Evolutionary conservation across 2,888 invertebrate species (phyloP).

Genomic region (Ashinkailepas kermadecensis): DNA sequence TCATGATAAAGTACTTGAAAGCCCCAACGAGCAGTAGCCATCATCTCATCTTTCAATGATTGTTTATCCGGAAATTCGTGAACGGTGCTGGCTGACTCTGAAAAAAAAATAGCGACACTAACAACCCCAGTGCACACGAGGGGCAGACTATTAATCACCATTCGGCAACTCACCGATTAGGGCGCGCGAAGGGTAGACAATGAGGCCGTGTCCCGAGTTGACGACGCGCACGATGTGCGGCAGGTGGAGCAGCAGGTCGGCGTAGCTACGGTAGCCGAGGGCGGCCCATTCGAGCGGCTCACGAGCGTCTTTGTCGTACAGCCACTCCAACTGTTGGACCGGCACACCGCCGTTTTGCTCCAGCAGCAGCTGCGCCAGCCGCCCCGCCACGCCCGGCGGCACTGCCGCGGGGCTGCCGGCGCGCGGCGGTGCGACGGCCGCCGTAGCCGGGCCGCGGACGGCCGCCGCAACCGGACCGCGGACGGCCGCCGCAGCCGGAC

Average conservation of each 20-base stretch:
- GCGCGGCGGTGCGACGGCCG: too few relatives aligned
- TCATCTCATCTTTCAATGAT: too few relatives aligned
- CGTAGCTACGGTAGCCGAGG: conserved; percentile 3
- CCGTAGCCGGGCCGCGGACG: not conserved
- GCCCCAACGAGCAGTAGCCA: too few relatives aligned
- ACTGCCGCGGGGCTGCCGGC: not conserved
- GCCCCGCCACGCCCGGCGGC: not conserved
- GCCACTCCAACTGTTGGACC: not conserved
- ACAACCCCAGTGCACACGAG: too few relatives aligned
- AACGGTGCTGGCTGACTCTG: too few relatives aligned
- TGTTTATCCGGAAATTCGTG: too few relatives aligned
- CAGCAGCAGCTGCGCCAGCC: conserved; percentile 5
- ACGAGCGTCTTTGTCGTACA: not conserved
- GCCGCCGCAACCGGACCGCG: not conserved
- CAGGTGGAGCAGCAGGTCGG: not conserved
- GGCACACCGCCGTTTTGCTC: not conserved
- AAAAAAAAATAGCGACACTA: too few relatives aligned
- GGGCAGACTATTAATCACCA: too few relatives aligned
- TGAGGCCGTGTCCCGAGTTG: not conserved
- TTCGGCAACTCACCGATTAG: not conserved
- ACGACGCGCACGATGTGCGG: not conserved
- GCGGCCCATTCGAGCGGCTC: not conserved
- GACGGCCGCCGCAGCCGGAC: not conserved
- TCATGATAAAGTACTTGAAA: too few relatives aligned
- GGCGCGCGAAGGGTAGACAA: not conserved